phyloP scores from a whole-genome alignment of 2,113 vertebrate species.

The Channa maculata region DNA sequence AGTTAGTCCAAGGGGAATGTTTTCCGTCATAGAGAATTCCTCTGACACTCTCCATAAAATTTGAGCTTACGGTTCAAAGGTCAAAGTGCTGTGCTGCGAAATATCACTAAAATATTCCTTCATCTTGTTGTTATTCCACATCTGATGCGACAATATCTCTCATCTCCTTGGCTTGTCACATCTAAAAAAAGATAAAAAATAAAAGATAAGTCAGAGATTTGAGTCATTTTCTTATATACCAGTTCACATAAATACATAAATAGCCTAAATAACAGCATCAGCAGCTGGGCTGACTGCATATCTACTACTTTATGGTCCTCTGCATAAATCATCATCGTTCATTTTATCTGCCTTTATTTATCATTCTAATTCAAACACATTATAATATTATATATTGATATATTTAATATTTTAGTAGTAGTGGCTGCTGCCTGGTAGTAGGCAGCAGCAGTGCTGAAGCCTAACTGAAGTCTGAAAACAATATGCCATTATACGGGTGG shows the following conservation, averaged over 20 bases:
- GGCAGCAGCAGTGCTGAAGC: no score
- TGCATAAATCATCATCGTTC: neutral
- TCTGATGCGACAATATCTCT: slow-evolving; percentile 81
- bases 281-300: neutral
- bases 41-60: slow-evolving; percentile 76
- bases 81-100: slow-evolving; percentile 97
- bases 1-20: slow-evolving; percentile 90
- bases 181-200: slow-evolving; percentile 75
- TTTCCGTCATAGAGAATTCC: slow-evolving; percentile 58
- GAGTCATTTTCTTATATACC: neutral
- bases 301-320: neutral
- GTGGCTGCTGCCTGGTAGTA: no score
- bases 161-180: slow-evolving; percentile 99
- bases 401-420: no score
- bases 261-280: neutral
- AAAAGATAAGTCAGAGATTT: neutral
- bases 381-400: no score
- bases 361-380: no score
- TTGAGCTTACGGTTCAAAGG: slow-evolving; percentile 85
- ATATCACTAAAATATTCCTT: slow-evolving; percentile 88
- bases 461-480: no score
- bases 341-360: no score
- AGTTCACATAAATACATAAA: no score
- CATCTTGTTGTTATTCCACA: slow-evolving; percentile 79
- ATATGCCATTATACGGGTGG: no score